Evolutionary conservation across 2,888 invertebrate genomes (phyloP).

Genomic region (Arenicola marina): DNA sequence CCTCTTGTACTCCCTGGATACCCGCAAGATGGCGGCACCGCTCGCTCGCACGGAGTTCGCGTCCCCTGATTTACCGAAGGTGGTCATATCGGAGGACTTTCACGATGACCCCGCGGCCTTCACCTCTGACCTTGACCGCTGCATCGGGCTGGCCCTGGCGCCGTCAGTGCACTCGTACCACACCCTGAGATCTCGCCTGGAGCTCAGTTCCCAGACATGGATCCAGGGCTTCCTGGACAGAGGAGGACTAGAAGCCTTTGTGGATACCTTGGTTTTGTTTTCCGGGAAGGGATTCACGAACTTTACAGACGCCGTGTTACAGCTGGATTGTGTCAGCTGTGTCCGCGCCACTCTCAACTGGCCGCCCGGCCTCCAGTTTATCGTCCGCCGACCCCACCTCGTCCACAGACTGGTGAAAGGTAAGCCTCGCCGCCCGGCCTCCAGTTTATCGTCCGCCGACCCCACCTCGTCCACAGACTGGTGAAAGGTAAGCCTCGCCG

Average conservation of each 20-base stretch:
- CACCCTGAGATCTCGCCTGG: constrained; percentile 44
- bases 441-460: no score
- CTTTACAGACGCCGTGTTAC: constrained; percentile 61
- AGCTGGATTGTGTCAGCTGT: constrained; percentile 63
- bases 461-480: no score
- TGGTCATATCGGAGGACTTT: no score
- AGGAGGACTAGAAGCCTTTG: constrained; percentile 61
- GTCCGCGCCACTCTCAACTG: constrained; percentile 62
- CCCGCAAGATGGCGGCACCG: no score
- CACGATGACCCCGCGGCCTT: no score
- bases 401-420: constrained; percentile 60
- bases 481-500: no score
- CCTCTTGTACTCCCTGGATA: no score
- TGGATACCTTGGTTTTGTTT: constrained; percentile 61
- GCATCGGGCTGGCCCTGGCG: constrained; percentile 44
- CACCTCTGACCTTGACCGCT: no score
- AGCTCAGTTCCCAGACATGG: constrained; percentile 55
- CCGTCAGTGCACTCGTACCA: constrained; percentile 46
- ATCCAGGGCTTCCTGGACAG: constrained; percentile 61
- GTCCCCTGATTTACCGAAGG: no score
- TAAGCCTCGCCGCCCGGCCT: no score
- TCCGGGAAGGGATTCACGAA: constrained; percentile 46
- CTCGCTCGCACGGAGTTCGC: no score
- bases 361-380: constrained; percentile 59
- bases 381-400: constrained; percentile 56